These are phyloP conservation scores for Chunga burmeisteri DNA, from an alignment of 2,113 vertebrate species.

Conservation along the genomic window DNA sequence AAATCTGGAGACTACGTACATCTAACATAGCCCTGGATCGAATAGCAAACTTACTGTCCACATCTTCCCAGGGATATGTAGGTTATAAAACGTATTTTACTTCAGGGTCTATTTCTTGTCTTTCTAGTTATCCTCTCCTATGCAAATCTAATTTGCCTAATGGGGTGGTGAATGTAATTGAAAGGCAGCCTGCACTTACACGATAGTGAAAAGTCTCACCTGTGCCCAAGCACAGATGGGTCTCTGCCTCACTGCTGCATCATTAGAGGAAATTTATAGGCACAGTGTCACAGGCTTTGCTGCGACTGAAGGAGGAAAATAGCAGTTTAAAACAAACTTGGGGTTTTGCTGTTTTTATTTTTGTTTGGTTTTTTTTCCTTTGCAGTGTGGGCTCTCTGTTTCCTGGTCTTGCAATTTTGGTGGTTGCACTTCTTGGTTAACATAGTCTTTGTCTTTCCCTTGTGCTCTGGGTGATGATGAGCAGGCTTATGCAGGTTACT, in stretches of 20 bases:
- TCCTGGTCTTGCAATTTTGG: not conserved
- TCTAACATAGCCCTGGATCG: not conserved
- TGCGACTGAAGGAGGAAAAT: not conserved
- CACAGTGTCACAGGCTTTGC: not conserved
- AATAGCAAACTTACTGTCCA: not conserved
- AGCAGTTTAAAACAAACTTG: not conserved
- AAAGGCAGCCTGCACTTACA: constrained; percentile 50
- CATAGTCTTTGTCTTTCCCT: not conserved
- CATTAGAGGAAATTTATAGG: constrained; percentile 23
- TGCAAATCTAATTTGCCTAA: constrained; percentile 58
- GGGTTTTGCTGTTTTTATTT: not conserved
- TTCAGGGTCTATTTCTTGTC: constrained; percentile 36
- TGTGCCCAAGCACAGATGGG: constrained; percentile 44
- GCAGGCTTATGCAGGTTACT: not conserved
- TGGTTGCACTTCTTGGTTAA: not conserved
- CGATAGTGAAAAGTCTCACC: constrained; percentile 30
- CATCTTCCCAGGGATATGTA: not conserved
- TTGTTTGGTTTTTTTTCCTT: not conserved
- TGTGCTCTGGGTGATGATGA: not conserved
- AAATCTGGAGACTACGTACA: not conserved
- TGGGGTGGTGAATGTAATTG: constrained; percentile 60
- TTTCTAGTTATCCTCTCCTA: constrained; percentile 24
- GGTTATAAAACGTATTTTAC: not conserved
- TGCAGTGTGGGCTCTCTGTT: not conserved
- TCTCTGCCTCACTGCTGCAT: not conserved